Conservation (phyloP, 2,888 invertebrate genomes). For the Lottia scabra region DNA sequence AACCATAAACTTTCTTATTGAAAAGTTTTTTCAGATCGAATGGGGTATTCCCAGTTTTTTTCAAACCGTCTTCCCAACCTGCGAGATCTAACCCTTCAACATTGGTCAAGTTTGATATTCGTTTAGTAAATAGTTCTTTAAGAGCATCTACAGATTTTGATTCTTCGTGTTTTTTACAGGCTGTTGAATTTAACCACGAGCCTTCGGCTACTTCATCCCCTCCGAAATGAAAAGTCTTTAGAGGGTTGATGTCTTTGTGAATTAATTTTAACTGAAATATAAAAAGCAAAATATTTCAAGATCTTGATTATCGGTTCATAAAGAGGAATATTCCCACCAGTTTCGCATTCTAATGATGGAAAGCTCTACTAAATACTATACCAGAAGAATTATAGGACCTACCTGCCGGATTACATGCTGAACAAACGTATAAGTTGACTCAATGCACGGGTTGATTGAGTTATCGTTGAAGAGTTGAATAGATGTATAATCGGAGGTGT, state of each 20-base stretch:
- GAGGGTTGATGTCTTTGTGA: conserved; percentile 32
- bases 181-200: conserved; percentile 40
- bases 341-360: too few relatives aligned
- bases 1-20: conserved; percentile 43
- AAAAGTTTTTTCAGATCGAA: conserved; percentile 22
- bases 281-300: too few relatives aligned
- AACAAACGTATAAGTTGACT: conserved; percentile 40
- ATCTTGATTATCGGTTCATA: too few relatives aligned
- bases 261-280: conserved; percentile 26
- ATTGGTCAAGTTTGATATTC: conserved; percentile 23
- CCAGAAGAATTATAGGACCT: too few relatives aligned
- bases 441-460: conserved; percentile 49
- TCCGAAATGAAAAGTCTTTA: conserved; percentile 41
- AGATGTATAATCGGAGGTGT: conserved; percentile 32
- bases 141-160: conserved; percentile 4
- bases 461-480: conserved; percentile 46
- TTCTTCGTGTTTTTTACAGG: conserved; percentile 24
- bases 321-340: too few relatives aligned
- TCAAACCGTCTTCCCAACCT: conserved; percentile 51
- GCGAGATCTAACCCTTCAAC: conserved; percentile 31
- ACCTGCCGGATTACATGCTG: conserved; percentile 11
- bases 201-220: conserved; percentile 42
- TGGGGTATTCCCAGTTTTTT: conserved; percentile 22
- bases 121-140: conserved; percentile 24
- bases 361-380: too few relatives aligned